Percentiles rank a stretch among this genome's conserved stretches.
Conservation (phyloP, 2,888 invertebrate genomes). For the Agriopis aurantiaria region DNA sequence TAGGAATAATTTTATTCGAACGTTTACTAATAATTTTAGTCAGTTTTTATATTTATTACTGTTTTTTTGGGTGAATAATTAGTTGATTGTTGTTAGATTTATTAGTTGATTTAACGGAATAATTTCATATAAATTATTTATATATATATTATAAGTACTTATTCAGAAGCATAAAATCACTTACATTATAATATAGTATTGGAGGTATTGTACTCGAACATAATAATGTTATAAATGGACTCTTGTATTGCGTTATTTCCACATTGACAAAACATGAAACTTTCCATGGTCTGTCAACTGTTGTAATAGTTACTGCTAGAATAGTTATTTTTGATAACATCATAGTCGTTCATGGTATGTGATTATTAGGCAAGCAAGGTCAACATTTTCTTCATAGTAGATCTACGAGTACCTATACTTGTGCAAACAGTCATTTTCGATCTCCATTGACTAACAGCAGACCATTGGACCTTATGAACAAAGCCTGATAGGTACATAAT, state of each 20-base stretch:
- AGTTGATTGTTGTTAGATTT: constrained; percentile 16
- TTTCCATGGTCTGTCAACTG: constrained; percentile 68
- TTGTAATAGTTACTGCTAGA: constrained; percentile 58
- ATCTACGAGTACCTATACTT: background rate
- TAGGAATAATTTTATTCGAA: too few relatives aligned
- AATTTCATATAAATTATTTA: too few relatives aligned
- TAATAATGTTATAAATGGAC: too few relatives aligned
- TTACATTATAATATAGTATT: background rate
- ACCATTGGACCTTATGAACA: background rate
- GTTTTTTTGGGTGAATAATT: background rate
- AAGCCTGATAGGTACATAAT: too few relatives aligned
- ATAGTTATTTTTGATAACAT: constrained; percentile 69
- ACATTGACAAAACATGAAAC: constrained; percentile 50
- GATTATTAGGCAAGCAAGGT: constrained; percentile 22
- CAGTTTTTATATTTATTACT: too few relatives aligned
- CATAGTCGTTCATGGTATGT: constrained; percentile 52
- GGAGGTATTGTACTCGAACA: background rate
- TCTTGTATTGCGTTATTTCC: constrained; percentile 19
- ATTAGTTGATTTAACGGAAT: background rate
- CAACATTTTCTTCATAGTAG: background rate
- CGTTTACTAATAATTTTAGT: too few relatives aligned
- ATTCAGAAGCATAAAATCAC: background rate
- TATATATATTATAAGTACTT: background rate
- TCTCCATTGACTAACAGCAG: background rate
- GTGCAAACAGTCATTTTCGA: background rate